Conservation (phyloP, 2,888 invertebrate species). For the Acanthosepion pharaonis region DNA sequence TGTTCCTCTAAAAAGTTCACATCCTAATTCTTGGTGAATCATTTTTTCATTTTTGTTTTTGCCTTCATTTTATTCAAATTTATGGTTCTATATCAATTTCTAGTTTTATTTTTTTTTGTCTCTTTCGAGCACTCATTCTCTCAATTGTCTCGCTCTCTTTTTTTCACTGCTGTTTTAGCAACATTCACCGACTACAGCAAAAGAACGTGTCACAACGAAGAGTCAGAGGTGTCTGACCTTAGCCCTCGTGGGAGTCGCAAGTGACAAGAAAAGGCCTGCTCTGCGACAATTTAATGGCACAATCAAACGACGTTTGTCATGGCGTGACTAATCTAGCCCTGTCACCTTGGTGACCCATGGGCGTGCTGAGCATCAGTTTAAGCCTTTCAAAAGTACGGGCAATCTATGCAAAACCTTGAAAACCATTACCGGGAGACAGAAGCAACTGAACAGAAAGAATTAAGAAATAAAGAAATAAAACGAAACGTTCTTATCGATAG, state of each 20-base stretch:
- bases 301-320: slow-evolving; percentile 21
- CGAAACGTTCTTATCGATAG: background rate
- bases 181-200: background rate
- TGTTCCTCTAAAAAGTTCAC: background rate
- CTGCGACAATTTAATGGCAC: slow-evolving; percentile 21
- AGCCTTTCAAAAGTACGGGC: slow-evolving; percentile 9
- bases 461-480: background rate
- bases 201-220: background rate
- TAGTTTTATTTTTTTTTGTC: background rate
- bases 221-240: slow-evolving; percentile 1
- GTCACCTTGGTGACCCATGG: background rate
- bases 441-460: background rate
- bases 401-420: slow-evolving; percentile 33
- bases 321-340: slow-evolving; percentile 2
- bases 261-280: slow-evolving; percentile 33
- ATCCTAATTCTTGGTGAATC: background rate
- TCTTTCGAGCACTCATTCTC: background rate
- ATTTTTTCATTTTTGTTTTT: background rate
- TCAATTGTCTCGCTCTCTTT: background rate
- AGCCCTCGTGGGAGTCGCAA: slow-evolving; percentile 33
- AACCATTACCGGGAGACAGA: slow-evolving; percentile 33
- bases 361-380: background rate
- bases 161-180: background rate
- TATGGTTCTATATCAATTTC: background rate
- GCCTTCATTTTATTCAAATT: background rate